phyloP scores from a whole-genome alignment of 1,140 invertebrate genomes.

The Magallana gigas region DNA sequence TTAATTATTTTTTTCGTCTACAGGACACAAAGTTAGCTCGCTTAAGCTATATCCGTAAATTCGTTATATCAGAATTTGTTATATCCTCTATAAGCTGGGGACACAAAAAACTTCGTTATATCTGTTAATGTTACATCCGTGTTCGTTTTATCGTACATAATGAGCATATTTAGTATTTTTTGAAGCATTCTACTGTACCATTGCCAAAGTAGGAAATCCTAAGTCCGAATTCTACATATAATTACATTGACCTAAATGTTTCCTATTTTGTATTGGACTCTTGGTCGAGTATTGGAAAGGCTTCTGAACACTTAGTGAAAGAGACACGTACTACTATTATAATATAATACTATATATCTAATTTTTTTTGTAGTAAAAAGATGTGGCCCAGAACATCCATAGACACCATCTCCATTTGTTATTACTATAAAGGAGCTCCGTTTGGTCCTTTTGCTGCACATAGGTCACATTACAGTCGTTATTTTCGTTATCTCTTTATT shows the following conservation, averaged over 20 bases:
- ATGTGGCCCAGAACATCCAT: conserved; percentile 65
- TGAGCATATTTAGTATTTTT: conserved; percentile 51
- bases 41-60: too few species aligned
- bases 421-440: conserved; percentile 44
- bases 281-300: conserved; percentile 50
- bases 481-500: conserved; percentile 38
- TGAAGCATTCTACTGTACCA: conserved; percentile 61
- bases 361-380: conserved; percentile 32
- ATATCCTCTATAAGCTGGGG: too few species aligned
- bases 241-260: conserved; percentile 28
- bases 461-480: conserved; percentile 45
- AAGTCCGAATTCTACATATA: conserved; percentile 35
- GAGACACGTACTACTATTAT: conserved; percentile 43
- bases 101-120: too few species aligned
- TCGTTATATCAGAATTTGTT: too few species aligned
- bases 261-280: conserved; percentile 13
- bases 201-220: conserved; percentile 44
- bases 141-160: background rate
- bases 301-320: conserved; percentile 53
- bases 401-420: conserved; percentile 52
- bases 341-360: too few species aligned
- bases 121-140: too few species aligned
- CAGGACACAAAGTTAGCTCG: too few species aligned
- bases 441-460: conserved; percentile 48
- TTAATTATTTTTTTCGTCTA: too few species aligned